Base-by-base conservation (phyloP, 2,113 vertebrate genomes). In the Tragelaphus buxtoni region DNA sequence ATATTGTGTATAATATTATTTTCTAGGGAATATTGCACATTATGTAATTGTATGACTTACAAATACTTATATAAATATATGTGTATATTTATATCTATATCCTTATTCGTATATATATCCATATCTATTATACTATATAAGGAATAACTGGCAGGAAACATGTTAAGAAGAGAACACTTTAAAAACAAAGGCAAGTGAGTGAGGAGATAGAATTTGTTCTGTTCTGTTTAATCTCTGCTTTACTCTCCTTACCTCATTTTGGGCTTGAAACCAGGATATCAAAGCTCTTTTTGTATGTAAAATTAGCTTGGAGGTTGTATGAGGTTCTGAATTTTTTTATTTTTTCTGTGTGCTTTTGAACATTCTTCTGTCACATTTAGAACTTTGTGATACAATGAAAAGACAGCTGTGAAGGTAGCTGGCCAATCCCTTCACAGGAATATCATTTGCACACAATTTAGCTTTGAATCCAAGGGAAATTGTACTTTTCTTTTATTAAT, bases 401-500 rank as follows among this genome's bases (percentile, higher is more conserved):
- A 90, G 80, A 91, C 63, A 97, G 22, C 65, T 79, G 4, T 93
- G 51, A 79, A 94, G 76, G 9, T 69, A 96, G 22, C 65, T 93
- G 63, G 81, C 88, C 83, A 94, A 32, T 74, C 47, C 69, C n/a
- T 85, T 82, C 72, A 63, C 32, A 89, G 45, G 77, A 94, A 94
- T 85, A 87, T 80, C 30, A 58, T 77, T 88, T 94, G 85, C 84
- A 79, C 3, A 65, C 32, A 22, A 4, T 11, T 96, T 17, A 79
- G 4, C 53, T 94, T 95, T 82, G 74, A 84, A 4, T 81, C n/a
- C 84, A 61, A 56, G 10, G 32, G 49, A 83, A 88, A 79, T 60
- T 69, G 9, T n/a, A 42, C 82, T 81, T 94, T 79, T 81, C 30
- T 96, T 97, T 95, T 61, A 94, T 98, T 95, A 95, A 96, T 97